phyloP scores from a whole-genome alignment of 2,113 vertebrate species.

The Serilophus lunatus region DNA sequence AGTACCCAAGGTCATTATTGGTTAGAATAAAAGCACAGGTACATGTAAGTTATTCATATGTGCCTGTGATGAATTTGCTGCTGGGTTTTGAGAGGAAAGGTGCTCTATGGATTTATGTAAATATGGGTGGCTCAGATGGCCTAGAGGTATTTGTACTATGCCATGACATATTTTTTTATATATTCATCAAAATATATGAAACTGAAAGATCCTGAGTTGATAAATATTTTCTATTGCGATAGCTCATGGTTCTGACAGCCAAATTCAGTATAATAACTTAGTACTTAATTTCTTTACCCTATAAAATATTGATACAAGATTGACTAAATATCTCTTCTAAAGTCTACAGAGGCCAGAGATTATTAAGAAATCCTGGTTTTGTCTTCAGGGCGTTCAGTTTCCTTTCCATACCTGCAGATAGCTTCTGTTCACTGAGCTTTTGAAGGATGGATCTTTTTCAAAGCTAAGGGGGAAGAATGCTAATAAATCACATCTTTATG shows the following conservation, averaged over 20 bases:
- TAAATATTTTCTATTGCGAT: neutral
- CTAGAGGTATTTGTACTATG: neutral
- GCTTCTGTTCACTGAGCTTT: conserved; percentile 59
- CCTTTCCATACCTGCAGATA: conserved; percentile 62
- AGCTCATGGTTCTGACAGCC: conserved; percentile 25
- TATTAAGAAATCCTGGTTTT: conserved; percentile 61
- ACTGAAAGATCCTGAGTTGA: conserved; percentile 9
- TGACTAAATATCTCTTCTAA: conserved; percentile 63
- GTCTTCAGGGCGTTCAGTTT: conserved; percentile 57
- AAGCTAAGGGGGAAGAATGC: conserved; percentile 62
- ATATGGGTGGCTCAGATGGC: neutral
- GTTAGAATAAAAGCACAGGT: neutral
- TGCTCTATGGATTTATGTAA: neutral
- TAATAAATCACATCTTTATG: conserved; percentile 78
- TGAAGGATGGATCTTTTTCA: conserved; percentile 65
- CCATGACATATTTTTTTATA: neutral
- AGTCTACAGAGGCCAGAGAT: conserved; percentile 41
- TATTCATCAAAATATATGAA: conserved; percentile 34
- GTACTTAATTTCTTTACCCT: conserved; percentile 32
- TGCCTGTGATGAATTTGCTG: neutral
- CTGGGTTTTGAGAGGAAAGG: neutral
- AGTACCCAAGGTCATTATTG: neutral
- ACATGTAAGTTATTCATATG: neutral
- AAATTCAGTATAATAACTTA: conserved; percentile 43
- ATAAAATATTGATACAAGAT: conserved; percentile 71